These are phyloP conservation scores for Thunnus thynnus DNA, from an alignment of 2,113 vertebrate genomes.

Conservation along the genomic window DNA sequence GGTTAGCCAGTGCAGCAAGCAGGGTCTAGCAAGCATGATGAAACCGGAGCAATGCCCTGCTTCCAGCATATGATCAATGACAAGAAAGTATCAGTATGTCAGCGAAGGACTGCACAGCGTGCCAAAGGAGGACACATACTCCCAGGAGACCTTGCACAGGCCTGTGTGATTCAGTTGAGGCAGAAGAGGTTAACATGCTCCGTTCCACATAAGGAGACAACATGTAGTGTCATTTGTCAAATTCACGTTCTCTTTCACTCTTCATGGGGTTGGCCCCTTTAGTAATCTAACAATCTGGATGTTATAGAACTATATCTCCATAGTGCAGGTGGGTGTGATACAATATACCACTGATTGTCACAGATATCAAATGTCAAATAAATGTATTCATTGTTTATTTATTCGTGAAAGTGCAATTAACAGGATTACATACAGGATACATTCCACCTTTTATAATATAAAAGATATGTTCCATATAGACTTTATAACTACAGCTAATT, in stretches of 20 bases:
- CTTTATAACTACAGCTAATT: conserved; percentile 50
- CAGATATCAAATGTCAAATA: conserved; percentile 48
- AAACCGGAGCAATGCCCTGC: conserved; percentile 79
- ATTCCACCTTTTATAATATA: conserved; percentile 51
- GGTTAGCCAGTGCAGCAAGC: conserved; percentile 67
- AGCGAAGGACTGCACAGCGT: conserved; percentile 74
- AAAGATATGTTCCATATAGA: conserved; percentile 9
- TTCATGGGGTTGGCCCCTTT: conserved; percentile 10
- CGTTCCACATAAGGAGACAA: conserved; percentile 69
- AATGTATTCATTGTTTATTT: conserved; percentile 32
- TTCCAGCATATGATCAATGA: conserved; percentile 79
- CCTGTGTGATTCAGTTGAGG: conserved; percentile 44
- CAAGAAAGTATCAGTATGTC: conserved; percentile 74
- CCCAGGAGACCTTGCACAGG: conserved; percentile 59
- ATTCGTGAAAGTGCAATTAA: conserved; percentile 53
- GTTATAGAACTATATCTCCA: conserved; percentile 20
- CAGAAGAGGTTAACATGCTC: conserved; percentile 74
- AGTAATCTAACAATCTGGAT: conserved; percentile 41
- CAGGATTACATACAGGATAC: conserved; percentile 33
- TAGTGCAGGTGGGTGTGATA: background rate
- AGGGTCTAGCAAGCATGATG: conserved; percentile 79
- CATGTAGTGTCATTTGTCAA: conserved; percentile 74
- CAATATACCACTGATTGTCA: background rate
- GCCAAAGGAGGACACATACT: conserved; percentile 70
- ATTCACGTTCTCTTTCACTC: conserved; percentile 50